Evolutionary conservation across 2,888 invertebrate species (phyloP).

Genomic region (Ornithoptera alexandrae): DNA sequence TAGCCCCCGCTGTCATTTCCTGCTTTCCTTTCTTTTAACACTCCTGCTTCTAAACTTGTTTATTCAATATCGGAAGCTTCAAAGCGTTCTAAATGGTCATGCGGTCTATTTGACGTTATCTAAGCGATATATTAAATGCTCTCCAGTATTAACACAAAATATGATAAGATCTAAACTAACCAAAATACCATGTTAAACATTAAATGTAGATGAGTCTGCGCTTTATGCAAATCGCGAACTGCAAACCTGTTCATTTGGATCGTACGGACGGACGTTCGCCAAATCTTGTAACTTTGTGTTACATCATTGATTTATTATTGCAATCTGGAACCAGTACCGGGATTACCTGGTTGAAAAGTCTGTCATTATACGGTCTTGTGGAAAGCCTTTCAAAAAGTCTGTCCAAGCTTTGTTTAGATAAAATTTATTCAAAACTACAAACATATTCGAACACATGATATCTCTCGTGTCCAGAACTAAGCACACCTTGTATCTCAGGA

Average conservation of each 20-base stretch:
- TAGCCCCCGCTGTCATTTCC: slow-evolving; percentile 22
- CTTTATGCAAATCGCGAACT: slow-evolving; percentile 28
- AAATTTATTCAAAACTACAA: too few relatives aligned
- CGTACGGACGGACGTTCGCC: slow-evolving; percentile 26
- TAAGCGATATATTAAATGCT: slow-evolving; percentile 13
- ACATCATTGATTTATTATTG: slow-evolving; percentile 22
- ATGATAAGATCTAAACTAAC: slow-evolving; percentile 13
- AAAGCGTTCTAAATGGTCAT: slow-evolving; percentile 4
- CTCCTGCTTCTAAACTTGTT: slow-evolving; percentile 22
- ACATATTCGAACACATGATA: too few relatives aligned
- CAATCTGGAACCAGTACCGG: background rate
- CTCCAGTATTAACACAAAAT: slow-evolving; percentile 11
- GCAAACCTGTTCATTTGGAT: slow-evolving; percentile 19
- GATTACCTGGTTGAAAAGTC: background rate
- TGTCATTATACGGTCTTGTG: too few relatives aligned
- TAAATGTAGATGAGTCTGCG: slow-evolving; percentile 36
- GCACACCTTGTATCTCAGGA: too few relatives aligned
- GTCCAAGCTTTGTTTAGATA: too few relatives aligned
- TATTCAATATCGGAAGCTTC: slow-evolving; percentile 19
- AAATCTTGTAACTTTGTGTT: slow-evolving; percentile 18
- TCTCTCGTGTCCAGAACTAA: too few relatives aligned
- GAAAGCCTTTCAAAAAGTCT: too few relatives aligned
- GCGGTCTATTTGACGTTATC: slow-evolving; percentile 4
- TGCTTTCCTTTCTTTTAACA: slow-evolving; percentile 16
- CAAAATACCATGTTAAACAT: slow-evolving; percentile 28